Percentiles rank a stretch among this genome's conserved stretches.
phyloP scores from a whole-genome alignment of 2,888 invertebrate genomes.

The Coelogynopora nodosa region DNA sequence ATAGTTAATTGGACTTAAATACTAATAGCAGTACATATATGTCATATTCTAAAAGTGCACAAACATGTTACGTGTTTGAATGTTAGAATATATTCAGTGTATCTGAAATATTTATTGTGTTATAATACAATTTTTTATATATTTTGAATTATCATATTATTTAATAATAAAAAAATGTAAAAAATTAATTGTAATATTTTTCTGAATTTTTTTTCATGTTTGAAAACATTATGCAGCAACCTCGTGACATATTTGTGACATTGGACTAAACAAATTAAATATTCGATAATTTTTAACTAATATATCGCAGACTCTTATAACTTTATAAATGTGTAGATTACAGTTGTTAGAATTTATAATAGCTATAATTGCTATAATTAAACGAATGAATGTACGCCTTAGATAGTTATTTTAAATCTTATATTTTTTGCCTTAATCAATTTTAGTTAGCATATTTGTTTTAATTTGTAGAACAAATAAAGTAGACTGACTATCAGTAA shows the following conservation, averaged over 20 bases:
- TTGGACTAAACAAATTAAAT: background rate
- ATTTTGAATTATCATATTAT: background rate
- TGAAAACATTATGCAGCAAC: background rate
- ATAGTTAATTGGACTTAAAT: background rate
- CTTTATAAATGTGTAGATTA: background rate
- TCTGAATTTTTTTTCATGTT: background rate
- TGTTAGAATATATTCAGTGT: background rate
- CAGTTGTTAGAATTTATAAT: background rate
- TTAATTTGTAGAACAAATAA: background rate
- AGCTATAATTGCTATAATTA: background rate
- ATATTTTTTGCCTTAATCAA: background rate
- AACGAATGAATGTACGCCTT: background rate
- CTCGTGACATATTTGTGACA: background rate
- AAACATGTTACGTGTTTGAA: background rate
- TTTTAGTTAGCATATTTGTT: background rate
- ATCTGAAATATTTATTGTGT: background rate
- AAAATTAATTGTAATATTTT: background rate
- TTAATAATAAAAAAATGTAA: background rate
- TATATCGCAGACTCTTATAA: background rate
- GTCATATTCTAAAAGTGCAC: background rate
- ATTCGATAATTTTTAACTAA: background rate
- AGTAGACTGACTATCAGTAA: background rate
- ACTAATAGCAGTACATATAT: background rate
- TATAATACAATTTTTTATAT: background rate
- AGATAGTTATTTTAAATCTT: background rate